These are phyloP conservation scores for Phyllopteryx taeniolatus DNA, from an alignment of 2,113 vertebrate genomes.

Conservation along the genomic window DNA sequence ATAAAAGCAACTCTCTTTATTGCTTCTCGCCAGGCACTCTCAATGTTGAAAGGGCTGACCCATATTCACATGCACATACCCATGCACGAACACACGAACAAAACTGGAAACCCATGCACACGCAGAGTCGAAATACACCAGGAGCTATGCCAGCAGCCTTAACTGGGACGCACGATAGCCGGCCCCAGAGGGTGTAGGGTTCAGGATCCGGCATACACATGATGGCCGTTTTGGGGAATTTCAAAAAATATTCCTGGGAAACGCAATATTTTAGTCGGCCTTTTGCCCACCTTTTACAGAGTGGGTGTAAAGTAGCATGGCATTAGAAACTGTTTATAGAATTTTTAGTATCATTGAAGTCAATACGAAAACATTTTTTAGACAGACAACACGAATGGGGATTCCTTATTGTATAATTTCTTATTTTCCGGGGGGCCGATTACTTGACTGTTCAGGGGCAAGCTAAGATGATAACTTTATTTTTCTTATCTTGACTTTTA, in stretches of 20 bases:
- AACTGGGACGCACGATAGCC: slow-evolving; percentile 68
- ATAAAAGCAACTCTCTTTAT: slow-evolving; percentile 30
- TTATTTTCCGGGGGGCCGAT: not conserved
- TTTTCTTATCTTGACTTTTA: not conserved
- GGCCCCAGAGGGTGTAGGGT: slow-evolving; percentile 57
- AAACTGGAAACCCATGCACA: slow-evolving; percentile 20
- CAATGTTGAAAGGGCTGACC: slow-evolving; percentile 28
- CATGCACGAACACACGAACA: slow-evolving; percentile 24
- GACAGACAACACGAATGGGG: not conserved
- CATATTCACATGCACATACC: slow-evolving; percentile 36
- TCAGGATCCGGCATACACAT: slow-evolving; percentile 38
- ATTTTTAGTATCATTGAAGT: not conserved
- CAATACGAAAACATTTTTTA: not conserved
- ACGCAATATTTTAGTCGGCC: not conserved
- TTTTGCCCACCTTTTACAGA: too few species aligned
- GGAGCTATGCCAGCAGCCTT: slow-evolving; percentile 63
- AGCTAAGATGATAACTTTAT: not conserved
- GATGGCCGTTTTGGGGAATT: not conserved
- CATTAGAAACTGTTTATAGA: too few species aligned
- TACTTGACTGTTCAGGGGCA: not conserved
- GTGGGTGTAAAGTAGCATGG: too few species aligned
- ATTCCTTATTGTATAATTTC: not conserved
- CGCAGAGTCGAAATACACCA: slow-evolving; percentile 42
- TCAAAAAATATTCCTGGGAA: not conserved
- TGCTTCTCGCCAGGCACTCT: not conserved